Base-by-base conservation (phyloP, 2,888 invertebrate species). In the Philonicus albiceps region DNA sequence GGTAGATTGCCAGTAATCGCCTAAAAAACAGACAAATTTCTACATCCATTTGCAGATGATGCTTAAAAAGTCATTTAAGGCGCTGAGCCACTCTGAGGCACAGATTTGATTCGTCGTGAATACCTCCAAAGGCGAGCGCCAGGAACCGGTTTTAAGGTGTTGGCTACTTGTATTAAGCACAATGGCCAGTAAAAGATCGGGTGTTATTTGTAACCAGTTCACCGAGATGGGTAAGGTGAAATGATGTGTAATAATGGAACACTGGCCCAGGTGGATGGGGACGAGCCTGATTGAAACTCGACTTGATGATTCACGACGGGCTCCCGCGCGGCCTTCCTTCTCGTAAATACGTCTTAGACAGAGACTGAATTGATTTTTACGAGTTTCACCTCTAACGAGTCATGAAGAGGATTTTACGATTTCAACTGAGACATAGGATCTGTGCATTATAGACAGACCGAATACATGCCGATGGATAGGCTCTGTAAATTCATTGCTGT, bases 111-210 rank as follows among this genome's bases (percentile, higher is more conserved):
- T 37, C 40, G 40, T 22, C 34, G 40, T 40, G 37, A 76, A 76
- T 22, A 76, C 49, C 53, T 27, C 31, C 49, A 30, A 80, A 80
- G 80, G 16, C 74, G 74, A 74, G 2, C 73, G 13, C 13, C 7
- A n/a, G 49, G 16, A 83, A 83, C 83, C 83, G 83, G 83, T 83
- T 83, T 83, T 83, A 64, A 83, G 83, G 83, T 83, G 83, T 83
- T 83, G 83, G 83, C 83, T 83, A 83, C 83, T 83, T 30, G 83
- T 83, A 83, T 83, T 83, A 83, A 83, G 83, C 72, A 83, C 83
- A 80, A 80, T 80, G 53, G 80, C 49, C 53, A 80, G 80, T 53
- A 80, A 80, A 80, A 80, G 80, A 80, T 80, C 80, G 80, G 49
- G 80, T 80, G 53, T 80, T 80, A 53, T 27, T 49, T 53, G 49